Percentiles rank a stretch among this genome's conserved stretches.
These are phyloP conservation scores for Luehdorfia chinensis DNA, from an alignment of 1,140 invertebrate genomes.

Conservation along the genomic window DNA sequence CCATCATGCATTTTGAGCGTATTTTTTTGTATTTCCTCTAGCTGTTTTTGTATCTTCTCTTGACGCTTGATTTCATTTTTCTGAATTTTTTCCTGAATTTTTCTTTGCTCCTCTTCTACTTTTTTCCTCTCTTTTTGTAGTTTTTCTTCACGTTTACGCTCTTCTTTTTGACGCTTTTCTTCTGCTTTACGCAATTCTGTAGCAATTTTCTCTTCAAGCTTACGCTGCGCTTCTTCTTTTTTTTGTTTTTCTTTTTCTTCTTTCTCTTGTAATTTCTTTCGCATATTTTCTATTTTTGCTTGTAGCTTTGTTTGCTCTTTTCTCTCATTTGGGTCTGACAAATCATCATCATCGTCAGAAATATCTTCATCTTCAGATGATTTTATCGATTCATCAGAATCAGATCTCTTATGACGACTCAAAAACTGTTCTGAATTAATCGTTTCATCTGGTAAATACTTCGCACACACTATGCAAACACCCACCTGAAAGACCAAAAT, in stretches of 20 bases:
- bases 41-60: conserved; percentile 34
- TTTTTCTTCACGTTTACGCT: conserved; percentile 26
- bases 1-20: conserved; percentile 24
- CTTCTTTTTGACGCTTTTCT: conserved; percentile 23
- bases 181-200: conserved; percentile 23
- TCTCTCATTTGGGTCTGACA: conserved; percentile 22
- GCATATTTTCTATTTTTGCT: conserved; percentile 34
- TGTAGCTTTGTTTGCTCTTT: conserved; percentile 29
- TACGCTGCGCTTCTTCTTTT: conserved; percentile 25
- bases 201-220: conserved; percentile 27
- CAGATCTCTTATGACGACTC: conserved; percentile 32
- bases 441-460: conserved; percentile 53
- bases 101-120: conserved; percentile 35
- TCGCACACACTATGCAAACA: conserved; percentile 48
- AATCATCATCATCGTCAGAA: conserved; percentile 29
- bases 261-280: conserved; percentile 32
- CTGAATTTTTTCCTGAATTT: conserved; percentile 33
- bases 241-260: conserved; percentile 35
- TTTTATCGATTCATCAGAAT: conserved; percentile 33
- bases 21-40: conserved; percentile 36
- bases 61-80: conserved; percentile 38
- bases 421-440: conserved; percentile 27
- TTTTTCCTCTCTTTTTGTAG: conserved; percentile 21
- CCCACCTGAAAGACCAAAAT: conserved; percentile 43
- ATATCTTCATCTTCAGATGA: conserved; percentile 36